Percentiles rank a stretch among this genome's conserved stretches.
Conservation (phyloP, 2,113 vertebrate species). For the Alectura lathami region DNA sequence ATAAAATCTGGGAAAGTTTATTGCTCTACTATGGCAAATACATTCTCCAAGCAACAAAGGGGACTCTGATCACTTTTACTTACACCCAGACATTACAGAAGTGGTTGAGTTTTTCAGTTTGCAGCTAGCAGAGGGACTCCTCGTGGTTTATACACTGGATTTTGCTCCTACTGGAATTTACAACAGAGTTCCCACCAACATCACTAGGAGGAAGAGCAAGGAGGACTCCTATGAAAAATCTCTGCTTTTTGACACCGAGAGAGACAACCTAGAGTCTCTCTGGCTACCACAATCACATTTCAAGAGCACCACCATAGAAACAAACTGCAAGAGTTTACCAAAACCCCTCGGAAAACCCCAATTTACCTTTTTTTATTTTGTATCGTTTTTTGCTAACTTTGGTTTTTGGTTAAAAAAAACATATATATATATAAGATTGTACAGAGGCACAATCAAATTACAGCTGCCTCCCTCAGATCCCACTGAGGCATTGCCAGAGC, state of each 20-base stretch:
- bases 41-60: not conserved
- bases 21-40: slow-evolving; percentile 16
- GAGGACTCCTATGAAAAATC: not conserved
- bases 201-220: not conserved
- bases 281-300: not conserved
- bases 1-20: slow-evolving; percentile 30
- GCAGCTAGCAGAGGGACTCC: not conserved
- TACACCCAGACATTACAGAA: not conserved
- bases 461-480: not conserved
- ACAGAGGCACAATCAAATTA: not conserved
- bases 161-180: not conserved
- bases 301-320: not conserved
- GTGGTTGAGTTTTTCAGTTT: not conserved
- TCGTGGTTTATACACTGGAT: not conserved
- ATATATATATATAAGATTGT: not conserved
- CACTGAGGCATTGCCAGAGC: not conserved
- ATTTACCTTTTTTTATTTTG: accelerated
- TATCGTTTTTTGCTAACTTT: too few relatives aligned
- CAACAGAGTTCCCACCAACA: not conserved
- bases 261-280: not conserved
- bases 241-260: not conserved
- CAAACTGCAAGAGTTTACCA: not conserved
- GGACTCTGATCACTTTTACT: slow-evolving; percentile 4
- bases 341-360: not conserved
- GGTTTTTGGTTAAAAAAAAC: too few relatives aligned